These are phyloP conservation scores for Tetheella fluctuosa DNA, from an alignment of 2,888 invertebrate species.

Conservation along the genomic window DNA sequence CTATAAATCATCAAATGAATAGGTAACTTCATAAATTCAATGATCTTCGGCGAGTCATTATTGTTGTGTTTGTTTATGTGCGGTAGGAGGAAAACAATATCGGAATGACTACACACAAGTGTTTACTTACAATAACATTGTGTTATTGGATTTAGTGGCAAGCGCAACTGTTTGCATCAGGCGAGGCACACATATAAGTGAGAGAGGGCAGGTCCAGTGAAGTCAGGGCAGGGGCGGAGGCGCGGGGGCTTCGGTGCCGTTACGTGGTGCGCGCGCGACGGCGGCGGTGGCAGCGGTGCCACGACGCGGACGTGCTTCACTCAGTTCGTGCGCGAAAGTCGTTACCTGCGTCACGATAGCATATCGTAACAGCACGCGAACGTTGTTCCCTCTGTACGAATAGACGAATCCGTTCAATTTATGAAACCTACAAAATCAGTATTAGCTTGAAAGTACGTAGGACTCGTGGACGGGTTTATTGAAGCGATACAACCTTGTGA, in stretches of 20 bases:
- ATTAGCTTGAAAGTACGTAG: constrained; percentile 43
- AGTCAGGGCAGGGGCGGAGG: constrained; percentile 47
- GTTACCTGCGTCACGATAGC: constrained; percentile 78
- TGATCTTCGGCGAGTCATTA: constrained; percentile 11
- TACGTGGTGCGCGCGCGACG: constrained; percentile 73
- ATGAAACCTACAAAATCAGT: constrained; percentile 46
- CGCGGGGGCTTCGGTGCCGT: constrained; percentile 67
- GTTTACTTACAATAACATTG: constrained; percentile 18
- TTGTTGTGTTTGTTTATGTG: constrained; percentile 19
- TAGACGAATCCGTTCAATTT: constrained; percentile 59
- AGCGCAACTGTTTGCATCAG: constrained; percentile 13
- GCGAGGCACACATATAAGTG: constrained; percentile 19
- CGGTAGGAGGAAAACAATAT: constrained; percentile 29
- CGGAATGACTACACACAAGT: constrained; percentile 20
- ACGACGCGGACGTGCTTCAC: constrained; percentile 83
- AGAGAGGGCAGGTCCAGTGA: constrained; percentile 47
- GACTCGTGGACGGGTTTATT: constrained; percentile 34
- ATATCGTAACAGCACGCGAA: constrained; percentile 72
- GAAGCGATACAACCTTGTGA: constrained; percentile 66
- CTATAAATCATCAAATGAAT: not conserved
- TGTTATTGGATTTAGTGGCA: constrained; percentile 17
- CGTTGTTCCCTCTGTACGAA: constrained; percentile 53
- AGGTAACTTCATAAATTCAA: not conserved
- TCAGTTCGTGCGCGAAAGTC: constrained; percentile 84
- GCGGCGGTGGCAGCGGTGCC: constrained; percentile 56